Evolutionary conservation across 1,140 invertebrate species (phyloP).

Genomic region (Zaprionus nigranus): DNA sequence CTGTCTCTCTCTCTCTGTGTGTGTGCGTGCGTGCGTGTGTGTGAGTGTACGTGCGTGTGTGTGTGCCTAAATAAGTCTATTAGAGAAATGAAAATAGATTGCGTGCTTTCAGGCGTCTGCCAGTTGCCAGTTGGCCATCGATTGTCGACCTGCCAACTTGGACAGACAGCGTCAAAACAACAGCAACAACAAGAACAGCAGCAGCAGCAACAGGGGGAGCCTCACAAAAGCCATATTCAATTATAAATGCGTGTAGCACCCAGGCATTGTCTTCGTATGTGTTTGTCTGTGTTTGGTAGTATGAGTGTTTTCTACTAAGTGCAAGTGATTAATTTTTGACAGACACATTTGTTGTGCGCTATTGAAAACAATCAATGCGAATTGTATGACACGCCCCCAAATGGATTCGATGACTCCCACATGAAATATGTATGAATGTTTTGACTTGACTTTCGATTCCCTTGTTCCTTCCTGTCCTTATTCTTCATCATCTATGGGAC

Average conservation of each 20-base stretch:
- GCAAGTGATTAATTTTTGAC: conserved; percentile 83
- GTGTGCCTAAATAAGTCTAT: conserved; percentile 78
- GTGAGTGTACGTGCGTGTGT: conserved; percentile 9
- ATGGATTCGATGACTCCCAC: conserved; percentile 30
- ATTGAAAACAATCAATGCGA: conserved; percentile 82
- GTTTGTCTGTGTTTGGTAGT: conserved; percentile 18
- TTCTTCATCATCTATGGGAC: not conserved
- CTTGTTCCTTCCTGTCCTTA: not conserved
- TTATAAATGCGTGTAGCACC: conserved; percentile 75
- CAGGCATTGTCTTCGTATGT: conserved; percentile 60
- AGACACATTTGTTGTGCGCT: conserved; percentile 74
- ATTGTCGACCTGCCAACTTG: conserved; percentile 75
- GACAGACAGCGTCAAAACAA: conserved; percentile 66
- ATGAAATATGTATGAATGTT: conserved; percentile 21
- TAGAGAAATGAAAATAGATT: conserved; percentile 83
- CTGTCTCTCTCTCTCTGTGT: not conserved
- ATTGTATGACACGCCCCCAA: conserved; percentile 63
- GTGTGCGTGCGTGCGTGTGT: conserved; percentile 1
- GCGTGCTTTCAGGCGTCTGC: conserved; percentile 75
- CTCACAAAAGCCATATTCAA: conserved; percentile 76
- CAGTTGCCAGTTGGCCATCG: conserved; percentile 67
- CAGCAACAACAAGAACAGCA: conserved; percentile 26
- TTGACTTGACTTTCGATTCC: conserved; percentile 2
- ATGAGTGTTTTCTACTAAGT: conserved; percentile 67
- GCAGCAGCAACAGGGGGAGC: conserved; percentile 14